Conservation (phyloP, 2,113 vertebrate species). For the Channa maculata region DNA sequence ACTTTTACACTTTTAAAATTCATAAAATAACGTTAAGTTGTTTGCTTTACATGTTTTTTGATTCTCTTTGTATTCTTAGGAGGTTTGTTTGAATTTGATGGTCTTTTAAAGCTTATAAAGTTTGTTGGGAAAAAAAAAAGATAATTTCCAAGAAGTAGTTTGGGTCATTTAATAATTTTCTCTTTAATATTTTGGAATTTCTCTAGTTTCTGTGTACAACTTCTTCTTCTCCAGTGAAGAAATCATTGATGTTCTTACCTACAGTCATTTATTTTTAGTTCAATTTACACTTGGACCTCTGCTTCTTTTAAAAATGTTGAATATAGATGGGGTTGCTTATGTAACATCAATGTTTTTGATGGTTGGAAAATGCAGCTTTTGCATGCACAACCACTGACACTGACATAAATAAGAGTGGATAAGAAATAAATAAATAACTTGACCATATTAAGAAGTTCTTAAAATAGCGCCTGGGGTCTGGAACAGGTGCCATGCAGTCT, state of each 20-base stretch:
- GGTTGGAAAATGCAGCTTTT: slow-evolving; percentile 35
- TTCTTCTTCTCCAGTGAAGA: neutral
- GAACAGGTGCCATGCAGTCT: slow-evolving; percentile 91
- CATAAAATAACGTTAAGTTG: neutral
- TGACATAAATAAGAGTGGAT: slow-evolving; percentile 66
- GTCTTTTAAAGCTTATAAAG: neutral
- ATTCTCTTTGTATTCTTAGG: neutral
- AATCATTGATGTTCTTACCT: neutral
- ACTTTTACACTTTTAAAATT: slow-evolving; percentile 36
- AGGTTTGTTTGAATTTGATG: slow-evolving; percentile 7
- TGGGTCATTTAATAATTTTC: too few relatives aligned
- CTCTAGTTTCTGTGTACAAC: neutral
- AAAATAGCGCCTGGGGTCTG: slow-evolving; percentile 90
- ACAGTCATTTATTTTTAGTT: slow-evolving; percentile 14
- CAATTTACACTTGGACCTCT: slow-evolving; percentile 8
- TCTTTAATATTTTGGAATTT: too few relatives aligned
- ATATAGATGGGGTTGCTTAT: slow-evolving; percentile 11
- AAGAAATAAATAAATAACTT: slow-evolving; percentile 84
- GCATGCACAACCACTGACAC: slow-evolving; percentile 23
- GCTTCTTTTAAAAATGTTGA: slow-evolving; percentile 19
- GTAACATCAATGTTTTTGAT: slow-evolving; percentile 21
- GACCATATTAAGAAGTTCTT: slow-evolving; percentile 88
- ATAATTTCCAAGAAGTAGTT: too few relatives aligned
- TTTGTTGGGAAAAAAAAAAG: slow-evolving; percentile 14
- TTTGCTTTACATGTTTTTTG: slow-evolving; percentile 5